Conservation (phyloP, 2,888 invertebrate species). For the Rotaria magnacalcarata region DNA sequence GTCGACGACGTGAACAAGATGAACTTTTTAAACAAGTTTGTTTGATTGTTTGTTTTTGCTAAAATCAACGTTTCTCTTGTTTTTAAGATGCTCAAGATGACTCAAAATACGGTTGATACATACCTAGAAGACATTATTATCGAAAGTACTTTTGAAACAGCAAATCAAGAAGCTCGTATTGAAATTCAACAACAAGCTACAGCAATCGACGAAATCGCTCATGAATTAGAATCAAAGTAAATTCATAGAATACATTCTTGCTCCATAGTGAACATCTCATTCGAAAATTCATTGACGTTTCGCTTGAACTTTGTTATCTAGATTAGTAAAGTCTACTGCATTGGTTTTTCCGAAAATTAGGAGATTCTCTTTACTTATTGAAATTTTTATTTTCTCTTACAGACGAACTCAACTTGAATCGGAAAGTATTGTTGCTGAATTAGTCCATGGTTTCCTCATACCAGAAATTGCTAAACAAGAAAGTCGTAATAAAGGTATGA, state of each 20-base stretch:
- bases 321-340: not conserved
- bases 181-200: constrained; percentile 64
- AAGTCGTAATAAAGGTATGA: constrained; percentile 37
- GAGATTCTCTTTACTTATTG: too few species aligned
- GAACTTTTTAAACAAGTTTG: constrained; percentile 71
- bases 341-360: too few species aligned
- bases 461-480: constrained; percentile 55
- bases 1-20: constrained; percentile 71
- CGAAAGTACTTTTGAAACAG: constrained; percentile 65
- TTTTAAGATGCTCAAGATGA: constrained; percentile 42
- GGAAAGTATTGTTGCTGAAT: constrained; percentile 61
- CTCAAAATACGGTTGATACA: constrained; percentile 44
- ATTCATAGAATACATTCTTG: constrained; percentile 8
- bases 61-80: too few species aligned
- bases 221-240: constrained; percentile 59
- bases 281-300: too few species aligned
- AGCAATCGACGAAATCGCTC: constrained; percentile 64
- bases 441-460: constrained; percentile 61
- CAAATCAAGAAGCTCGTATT: constrained; percentile 63
- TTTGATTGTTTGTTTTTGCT: not conserved
- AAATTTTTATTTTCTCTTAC: constrained; percentile 43
- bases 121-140: constrained; percentile 57
- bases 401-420: constrained; percentile 57
- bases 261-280: too few species aligned
- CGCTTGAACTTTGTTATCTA: not conserved